Evolutionary conservation across 2,888 invertebrate genomes (phyloP), one percentile per base, ranked within the genome.

Genomic region (Endomychus coccineus): DNA sequence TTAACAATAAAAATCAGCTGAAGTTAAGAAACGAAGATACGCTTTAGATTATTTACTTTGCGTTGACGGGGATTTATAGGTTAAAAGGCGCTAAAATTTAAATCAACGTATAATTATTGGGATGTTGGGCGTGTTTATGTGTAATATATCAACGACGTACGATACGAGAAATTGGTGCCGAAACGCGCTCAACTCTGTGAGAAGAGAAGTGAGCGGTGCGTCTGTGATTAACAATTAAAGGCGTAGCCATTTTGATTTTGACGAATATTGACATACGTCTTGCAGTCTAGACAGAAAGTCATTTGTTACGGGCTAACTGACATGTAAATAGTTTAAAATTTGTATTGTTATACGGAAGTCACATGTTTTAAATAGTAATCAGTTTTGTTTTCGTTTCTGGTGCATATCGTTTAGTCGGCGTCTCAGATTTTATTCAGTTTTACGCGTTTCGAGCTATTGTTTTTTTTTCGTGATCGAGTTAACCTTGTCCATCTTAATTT

Each of bases 241-340:
- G 76, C 75, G 77, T 77, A 77, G 77, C 77, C 77, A 77, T 77
- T 75, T 77, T 77, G 75, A 73, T 62, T 63, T 77, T 77, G 77
- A 77, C 77, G 77, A 77, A 77, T 77, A 77, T 77, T 77, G 77
- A 77, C 77, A 77, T 75, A 75, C 66, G 67, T 67, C 67, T 62
- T 56, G 56, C 46, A 55, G 67, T 67, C 67, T 67, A 67, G 67
- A 67, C 67, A 62, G 64, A 63, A 61, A 64, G 61, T 67, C 67
- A 67, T 67, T 67, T 67, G 66, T 67, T 66, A 66, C 59, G 58
- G 57, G 53, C 55, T 56, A 56, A 60, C 61, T 67, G 67, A 66
- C 67, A 67, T 67, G 67, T 67, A 67, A 66, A 67, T 66, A 67
- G 52, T 55, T 56, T 48, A 49, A 53, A 52, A 49, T 46, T 28